Conservation (phyloP, 2,888 invertebrate species). For the Mythimna loreyi region DNA sequence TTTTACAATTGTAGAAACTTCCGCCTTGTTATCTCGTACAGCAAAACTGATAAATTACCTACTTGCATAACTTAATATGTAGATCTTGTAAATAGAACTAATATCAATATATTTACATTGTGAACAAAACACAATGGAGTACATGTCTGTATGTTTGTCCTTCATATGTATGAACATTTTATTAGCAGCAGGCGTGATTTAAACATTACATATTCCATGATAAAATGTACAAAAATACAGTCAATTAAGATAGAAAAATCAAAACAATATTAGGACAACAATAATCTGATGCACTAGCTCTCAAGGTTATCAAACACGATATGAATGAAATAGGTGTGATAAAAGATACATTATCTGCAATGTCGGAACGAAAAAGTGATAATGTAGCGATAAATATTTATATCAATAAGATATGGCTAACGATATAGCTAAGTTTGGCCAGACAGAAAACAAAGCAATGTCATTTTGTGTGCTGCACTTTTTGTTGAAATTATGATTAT, state of each 20-base stretch:
- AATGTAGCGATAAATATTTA: conserved; percentile 58
- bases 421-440: conserved; percentile 22
- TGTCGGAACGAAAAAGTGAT: conserved; percentile 61
- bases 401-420: conserved; percentile 51
- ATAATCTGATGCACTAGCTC: conserved; percentile 62
- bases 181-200: conserved; percentile 39
- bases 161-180: conserved; percentile 29
- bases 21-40: conserved; percentile 43
- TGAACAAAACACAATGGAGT: conserved; percentile 38
- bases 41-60: conserved; percentile 45
- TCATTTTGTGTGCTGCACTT: conserved; percentile 34
- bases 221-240: conserved; percentile 19
- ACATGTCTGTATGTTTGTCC: conserved; percentile 23
- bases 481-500: conserved; percentile 18
- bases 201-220: conserved; percentile 25
- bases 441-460: conserved; percentile 46
- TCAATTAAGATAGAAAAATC: conserved; percentile 53
- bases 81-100: conserved; percentile 51
- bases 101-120: conserved; percentile 48
- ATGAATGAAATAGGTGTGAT: conserved; percentile 73
- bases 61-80: conserved; percentile 41
- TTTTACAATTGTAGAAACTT: conserved; percentile 38
- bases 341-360: conserved; percentile 67
- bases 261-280: conserved; percentile 60
- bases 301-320: conserved; percentile 78